A percentile compares a stretch with the other conserved stretches of the same genome.
phyloP scores from a whole-genome alignment of 2,113 vertebrate genomes.

The Serinus canaria region DNA sequence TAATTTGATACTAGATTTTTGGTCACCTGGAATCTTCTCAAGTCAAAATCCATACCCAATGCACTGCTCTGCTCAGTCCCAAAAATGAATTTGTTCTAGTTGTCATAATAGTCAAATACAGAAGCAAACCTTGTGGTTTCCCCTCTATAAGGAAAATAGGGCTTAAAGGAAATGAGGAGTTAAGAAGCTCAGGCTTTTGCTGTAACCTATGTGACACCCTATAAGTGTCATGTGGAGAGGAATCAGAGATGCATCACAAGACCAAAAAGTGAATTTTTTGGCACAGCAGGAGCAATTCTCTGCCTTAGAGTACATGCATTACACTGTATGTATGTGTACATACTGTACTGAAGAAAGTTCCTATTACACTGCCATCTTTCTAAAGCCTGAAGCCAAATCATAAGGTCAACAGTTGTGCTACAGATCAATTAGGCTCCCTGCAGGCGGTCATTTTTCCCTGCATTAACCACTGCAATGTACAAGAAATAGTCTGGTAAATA shows the following conservation, averaged over 20 bases:
- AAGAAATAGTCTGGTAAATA: neutral
- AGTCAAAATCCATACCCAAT: neutral
- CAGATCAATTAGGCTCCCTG: neutral
- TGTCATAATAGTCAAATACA: accelerated
- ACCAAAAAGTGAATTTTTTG: neutral
- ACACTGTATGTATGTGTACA: accelerated
- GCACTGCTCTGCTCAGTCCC: neutral
- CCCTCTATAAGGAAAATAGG: neutral
- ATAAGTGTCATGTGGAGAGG: neutral
- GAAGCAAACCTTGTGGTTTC: neutral
- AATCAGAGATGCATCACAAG: neutral
- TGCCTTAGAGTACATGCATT: neutral
- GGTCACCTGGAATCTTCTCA: neutral
- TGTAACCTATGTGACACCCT: accelerated
- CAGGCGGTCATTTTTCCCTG: neutral
- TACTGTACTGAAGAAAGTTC: neutral
- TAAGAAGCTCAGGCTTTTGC: neutral
- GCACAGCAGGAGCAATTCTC: neutral
- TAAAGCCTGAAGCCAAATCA: neutral
- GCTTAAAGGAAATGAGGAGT: neutral
- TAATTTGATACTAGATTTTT: neutral
- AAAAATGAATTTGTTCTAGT: neutral
- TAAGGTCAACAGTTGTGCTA: neutral
- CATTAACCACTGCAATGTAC: neutral
- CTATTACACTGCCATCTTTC: neutral